Evolutionary conservation across 1,140 invertebrate species (phyloP).

Genomic region (Whitmania pigra): DNA sequence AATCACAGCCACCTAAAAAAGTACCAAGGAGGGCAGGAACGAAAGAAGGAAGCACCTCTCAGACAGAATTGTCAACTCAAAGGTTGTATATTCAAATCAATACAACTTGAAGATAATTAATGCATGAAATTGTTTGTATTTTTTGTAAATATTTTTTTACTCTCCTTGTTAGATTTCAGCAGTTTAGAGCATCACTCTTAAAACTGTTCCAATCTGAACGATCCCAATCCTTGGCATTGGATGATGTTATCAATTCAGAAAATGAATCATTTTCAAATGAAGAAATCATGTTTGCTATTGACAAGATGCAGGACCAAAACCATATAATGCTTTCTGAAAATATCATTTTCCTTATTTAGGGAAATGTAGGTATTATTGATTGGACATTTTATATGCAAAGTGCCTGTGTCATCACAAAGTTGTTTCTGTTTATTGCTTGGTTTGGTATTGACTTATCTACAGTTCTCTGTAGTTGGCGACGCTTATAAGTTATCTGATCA

Average conservation of each 20-base stretch:
- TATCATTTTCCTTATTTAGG: constrained; percentile 53
- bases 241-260: constrained; percentile 33
- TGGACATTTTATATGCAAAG: too few species aligned
- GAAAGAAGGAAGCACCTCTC: too few species aligned
- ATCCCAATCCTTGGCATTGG: constrained; percentile 40
- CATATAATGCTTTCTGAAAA: constrained; percentile 79
- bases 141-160: background rate
- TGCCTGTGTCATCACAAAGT: too few species aligned
- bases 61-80: background rate
- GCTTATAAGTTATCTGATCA: too few species aligned
- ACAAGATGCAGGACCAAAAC: constrained; percentile 73
- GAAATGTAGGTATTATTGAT: too few species aligned
- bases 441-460: too few species aligned
- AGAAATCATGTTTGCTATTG: constrained; percentile 65
- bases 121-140: background rate
- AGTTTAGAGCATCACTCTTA: constrained; percentile 40
- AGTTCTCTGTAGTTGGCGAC: too few species aligned
- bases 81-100: background rate
- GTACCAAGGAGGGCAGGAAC: too few species aligned
- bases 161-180: constrained; percentile 29
- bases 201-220: constrained; percentile 42
- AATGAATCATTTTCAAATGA: constrained; percentile 48
- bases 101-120: background rate
- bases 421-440: too few species aligned
- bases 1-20: too few species aligned